These are phyloP conservation scores for Leucoma salicis DNA, from an alignment of 2,888 invertebrate genomes.

Conservation along the genomic window DNA sequence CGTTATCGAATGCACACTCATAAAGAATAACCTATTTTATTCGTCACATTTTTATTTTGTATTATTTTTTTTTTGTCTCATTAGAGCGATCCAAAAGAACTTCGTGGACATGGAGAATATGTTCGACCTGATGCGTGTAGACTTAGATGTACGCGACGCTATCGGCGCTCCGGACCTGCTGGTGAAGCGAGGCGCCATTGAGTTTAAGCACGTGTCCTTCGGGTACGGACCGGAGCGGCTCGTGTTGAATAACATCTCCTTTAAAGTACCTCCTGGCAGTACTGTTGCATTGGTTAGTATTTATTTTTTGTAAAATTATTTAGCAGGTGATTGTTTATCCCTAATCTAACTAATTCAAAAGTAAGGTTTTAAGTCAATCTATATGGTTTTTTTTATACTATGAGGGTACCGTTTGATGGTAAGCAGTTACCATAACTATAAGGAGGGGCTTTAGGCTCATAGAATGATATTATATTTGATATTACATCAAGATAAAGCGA, in stretches of 20 bases:
- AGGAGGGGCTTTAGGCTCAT: no score
- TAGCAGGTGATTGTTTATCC: no score
- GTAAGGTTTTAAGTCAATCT: no score
- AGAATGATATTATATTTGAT: no score
- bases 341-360: no score
- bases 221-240: slow-evolving; percentile 91
- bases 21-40: no score
- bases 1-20: no score
- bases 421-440: no score
- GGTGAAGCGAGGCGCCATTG: slow-evolving; percentile 88
- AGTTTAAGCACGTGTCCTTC: slow-evolving; percentile 95
- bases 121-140: slow-evolving; percentile 96
- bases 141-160: slow-evolving; percentile 93
- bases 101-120: slow-evolving; percentile 99
- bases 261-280: slow-evolving; percentile 90
- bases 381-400: no score
- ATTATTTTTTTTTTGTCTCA: not conserved
- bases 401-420: no score
- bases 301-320: not conserved
- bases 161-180: slow-evolving; percentile 88
- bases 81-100: slow-evolving; percentile 96
- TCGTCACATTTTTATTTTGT: no score
- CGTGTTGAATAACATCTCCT: slow-evolving; percentile 89
- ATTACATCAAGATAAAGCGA: no score
- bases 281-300: slow-evolving; percentile 88